These are phyloP conservation scores for Trichopoda pennipes DNA, from an alignment of 2,888 invertebrate genomes.

Conservation along the genomic window DNA sequence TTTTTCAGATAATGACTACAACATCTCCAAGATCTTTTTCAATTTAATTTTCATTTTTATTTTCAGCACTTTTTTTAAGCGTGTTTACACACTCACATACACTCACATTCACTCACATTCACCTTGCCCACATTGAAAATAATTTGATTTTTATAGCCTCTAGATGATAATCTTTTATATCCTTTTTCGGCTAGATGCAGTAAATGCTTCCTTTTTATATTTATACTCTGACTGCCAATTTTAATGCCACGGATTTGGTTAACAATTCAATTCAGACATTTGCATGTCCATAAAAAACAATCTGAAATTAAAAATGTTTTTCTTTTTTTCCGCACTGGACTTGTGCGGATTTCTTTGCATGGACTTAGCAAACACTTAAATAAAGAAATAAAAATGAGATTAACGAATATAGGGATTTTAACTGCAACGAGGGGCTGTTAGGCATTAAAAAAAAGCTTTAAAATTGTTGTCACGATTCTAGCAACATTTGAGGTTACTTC, in stretches of 20 bases:
- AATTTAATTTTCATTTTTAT: background rate
- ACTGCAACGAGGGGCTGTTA: background rate
- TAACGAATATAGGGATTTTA: background rate
- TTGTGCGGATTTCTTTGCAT: constrained; percentile 19
- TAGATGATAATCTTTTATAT: constrained; percentile 31
- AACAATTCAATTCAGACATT: constrained; percentile 38
- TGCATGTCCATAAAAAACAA: constrained; percentile 48
- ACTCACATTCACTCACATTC: too few relatives aligned
- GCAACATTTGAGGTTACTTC: background rate
- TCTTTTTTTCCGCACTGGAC: constrained; percentile 37
- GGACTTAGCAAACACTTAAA: constrained; percentile 11
- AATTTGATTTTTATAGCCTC: constrained; percentile 65
- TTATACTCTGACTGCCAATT: constrained; percentile 18
- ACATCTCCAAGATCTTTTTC: constrained; percentile 56
- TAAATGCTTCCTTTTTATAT: constrained; percentile 13
- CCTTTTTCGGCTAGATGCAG: background rate
- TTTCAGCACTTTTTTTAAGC: constrained; percentile 53
- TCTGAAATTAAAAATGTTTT: constrained; percentile 27
- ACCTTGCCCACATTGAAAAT: constrained; percentile 35
- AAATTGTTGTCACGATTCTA: too few relatives aligned
- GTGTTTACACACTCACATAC: constrained; percentile 10
- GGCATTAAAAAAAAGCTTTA: background rate
- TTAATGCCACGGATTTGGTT: constrained; percentile 14
- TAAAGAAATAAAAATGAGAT: constrained; percentile 14
- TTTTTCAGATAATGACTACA: constrained; percentile 55